These are phyloP conservation scores for Hypena proboscidalis DNA, from an alignment of 2,888 invertebrate genomes.

Conservation along the genomic window DNA sequence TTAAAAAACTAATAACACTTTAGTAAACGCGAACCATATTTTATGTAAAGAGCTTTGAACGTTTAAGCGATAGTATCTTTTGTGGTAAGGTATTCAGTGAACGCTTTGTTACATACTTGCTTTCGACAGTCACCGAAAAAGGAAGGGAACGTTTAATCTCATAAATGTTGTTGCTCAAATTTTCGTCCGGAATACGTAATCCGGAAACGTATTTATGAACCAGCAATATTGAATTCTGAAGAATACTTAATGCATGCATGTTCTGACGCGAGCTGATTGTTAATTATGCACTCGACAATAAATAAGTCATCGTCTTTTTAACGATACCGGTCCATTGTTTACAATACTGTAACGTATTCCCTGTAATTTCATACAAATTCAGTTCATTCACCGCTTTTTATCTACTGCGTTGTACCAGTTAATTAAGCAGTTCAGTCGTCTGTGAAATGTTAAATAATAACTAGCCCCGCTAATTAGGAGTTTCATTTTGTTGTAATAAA, in stretches of 20 bases:
- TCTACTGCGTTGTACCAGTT: constrained; percentile 37
- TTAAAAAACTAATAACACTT: constrained; percentile 14
- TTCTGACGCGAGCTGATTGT: neutral
- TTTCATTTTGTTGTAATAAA: constrained; percentile 51
- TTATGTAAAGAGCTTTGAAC: neutral
- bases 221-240: constrained; percentile 1
- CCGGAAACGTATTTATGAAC: constrained; percentile 3
- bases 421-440: constrained; percentile 43
- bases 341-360: neutral
- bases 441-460: constrained; percentile 53
- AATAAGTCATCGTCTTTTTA: neutral
- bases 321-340: neutral
- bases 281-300: neutral
- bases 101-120: neutral
- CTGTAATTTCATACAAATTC: constrained; percentile 8
- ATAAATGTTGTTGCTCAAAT: neutral
- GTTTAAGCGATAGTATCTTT: too few relatives aligned
- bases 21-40: neutral
- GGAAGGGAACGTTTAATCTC: neutral
- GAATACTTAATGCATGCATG: neutral
- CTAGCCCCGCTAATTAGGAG: constrained; percentile 49
- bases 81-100: too few relatives aligned
- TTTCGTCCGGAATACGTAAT: neutral
- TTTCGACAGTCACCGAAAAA: neutral
- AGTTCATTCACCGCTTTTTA: constrained; percentile 21